phyloP scores from a whole-genome alignment of 2,113 vertebrate genomes.

The Indicator indicator region DNA sequence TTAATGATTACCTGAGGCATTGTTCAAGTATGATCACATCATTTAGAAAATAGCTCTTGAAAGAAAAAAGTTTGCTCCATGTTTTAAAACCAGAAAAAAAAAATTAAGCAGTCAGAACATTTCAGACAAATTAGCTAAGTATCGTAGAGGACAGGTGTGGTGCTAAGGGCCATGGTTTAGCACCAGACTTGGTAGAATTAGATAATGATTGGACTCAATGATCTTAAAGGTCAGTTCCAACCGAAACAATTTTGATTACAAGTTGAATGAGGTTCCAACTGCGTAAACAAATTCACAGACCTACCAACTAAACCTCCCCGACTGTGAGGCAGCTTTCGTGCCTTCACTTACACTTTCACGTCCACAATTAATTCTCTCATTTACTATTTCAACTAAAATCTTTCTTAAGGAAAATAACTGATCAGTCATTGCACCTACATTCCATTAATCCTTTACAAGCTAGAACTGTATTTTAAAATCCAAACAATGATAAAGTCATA shows the following conservation, averaged over 20 bases:
- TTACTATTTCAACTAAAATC: conserved; percentile 7
- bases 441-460: neutral
- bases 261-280: neutral
- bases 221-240: no score
- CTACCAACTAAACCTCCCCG: neutral
- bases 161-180: no score
- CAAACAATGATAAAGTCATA: neutral
- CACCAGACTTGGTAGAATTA: no score
- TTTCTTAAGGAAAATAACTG: conserved; percentile 1
- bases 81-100: neutral
- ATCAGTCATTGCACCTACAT: neutral
- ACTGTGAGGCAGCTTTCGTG: neutral
- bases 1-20: neutral
- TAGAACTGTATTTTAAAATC: neutral
- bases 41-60: neutral
- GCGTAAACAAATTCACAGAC: neutral
- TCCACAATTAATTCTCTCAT: neutral
- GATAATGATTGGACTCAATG: no score
- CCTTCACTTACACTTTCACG: neutral
- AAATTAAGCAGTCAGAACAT: neutral
- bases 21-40: neutral
- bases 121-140: neutral
- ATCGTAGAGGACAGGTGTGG: neutral
- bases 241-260: no score
- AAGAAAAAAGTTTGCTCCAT: neutral